These are phyloP conservation scores for Lepisosteus oculatus DNA, from an alignment of 2,113 vertebrate genomes.

Conservation along the genomic window DNA sequence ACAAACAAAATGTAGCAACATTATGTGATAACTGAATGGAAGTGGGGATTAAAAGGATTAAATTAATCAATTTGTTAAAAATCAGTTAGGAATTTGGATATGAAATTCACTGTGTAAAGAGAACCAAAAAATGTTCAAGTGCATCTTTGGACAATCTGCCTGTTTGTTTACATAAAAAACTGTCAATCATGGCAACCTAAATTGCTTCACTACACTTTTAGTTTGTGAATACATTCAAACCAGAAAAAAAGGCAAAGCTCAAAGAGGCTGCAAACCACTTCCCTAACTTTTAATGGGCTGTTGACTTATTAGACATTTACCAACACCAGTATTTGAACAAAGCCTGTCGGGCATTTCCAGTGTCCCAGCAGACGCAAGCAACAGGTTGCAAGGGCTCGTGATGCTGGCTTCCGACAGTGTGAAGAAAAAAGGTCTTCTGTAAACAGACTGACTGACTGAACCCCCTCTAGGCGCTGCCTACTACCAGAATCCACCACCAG, in stretches of 20 bases:
- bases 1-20: no score
- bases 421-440: not conserved
- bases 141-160: not conserved
- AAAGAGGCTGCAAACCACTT: conserved; percentile 79
- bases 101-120: no score
- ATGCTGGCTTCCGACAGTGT: conserved; percentile 1
- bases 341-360: not conserved
- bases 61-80: no score
- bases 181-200: not conserved
- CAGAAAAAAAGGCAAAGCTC: conserved; percentile 39
- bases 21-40: no score
- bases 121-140: not conserved
- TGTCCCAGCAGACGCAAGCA: conserved; percentile 16
- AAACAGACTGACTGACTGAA: no score
- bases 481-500: no score
- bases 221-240: not conserved
- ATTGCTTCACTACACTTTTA: not conserved
- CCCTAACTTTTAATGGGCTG: conserved; percentile 53
- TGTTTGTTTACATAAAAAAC: not conserved
- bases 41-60: no score
- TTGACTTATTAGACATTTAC: not conserved
- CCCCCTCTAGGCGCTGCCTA: no score
- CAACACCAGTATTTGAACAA: not conserved
- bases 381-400: conserved; percentile 9
- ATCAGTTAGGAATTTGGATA: no score